A percentile compares a stretch with the other conserved stretches of the same genome.
These are phyloP conservation scores for Plagodis dolabraria DNA, from an alignment of 2,888 invertebrate genomes.

Conservation along the genomic window DNA sequence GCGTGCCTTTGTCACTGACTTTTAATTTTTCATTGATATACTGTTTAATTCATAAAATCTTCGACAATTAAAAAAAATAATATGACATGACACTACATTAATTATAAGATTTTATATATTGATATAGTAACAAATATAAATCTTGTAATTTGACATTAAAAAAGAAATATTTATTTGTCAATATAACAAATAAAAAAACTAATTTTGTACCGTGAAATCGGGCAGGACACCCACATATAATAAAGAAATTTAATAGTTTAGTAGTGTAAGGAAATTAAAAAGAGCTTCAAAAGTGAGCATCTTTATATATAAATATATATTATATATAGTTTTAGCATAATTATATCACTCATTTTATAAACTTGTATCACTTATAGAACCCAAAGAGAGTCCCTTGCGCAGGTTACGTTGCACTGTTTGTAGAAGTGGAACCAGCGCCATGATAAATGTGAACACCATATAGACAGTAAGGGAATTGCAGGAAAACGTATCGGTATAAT, in stretches of 20 bases:
- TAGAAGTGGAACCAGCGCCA: slow-evolving; percentile 1
- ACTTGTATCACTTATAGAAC: slow-evolving; percentile 6
- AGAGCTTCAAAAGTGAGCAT: slow-evolving; percentile 8
- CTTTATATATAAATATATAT: slow-evolving; percentile 6
- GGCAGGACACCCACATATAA: slow-evolving; percentile 12
- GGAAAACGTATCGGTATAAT: not conserved
- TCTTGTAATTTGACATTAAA: not conserved
- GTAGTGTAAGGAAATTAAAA: slow-evolving; percentile 10
- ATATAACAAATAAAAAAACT: slow-evolving; percentile 3
- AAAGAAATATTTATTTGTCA: slow-evolving; percentile 3
- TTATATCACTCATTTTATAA: slow-evolving; percentile 3
- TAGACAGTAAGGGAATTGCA: slow-evolving; percentile 8
- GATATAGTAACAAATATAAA: not conserved
- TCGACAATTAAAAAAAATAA: too few relatives aligned
- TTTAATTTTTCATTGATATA: too few relatives aligned
- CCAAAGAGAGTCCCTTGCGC: slow-evolving; percentile 14
- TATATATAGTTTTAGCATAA: not conserved
- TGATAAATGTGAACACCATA: not conserved
- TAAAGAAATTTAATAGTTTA: not conserved
- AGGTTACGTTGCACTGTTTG: slow-evolving; percentile 1
- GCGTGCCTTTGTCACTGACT: too few relatives aligned
- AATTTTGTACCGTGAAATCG: slow-evolving; percentile 13
- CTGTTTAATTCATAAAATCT: too few relatives aligned
- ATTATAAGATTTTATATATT: too few relatives aligned
- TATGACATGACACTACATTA: too few relatives aligned